Evolutionary conservation across 2,797 vertebrate genomes (phyloP).

Genomic region (Clangula hyemalis): DNA sequence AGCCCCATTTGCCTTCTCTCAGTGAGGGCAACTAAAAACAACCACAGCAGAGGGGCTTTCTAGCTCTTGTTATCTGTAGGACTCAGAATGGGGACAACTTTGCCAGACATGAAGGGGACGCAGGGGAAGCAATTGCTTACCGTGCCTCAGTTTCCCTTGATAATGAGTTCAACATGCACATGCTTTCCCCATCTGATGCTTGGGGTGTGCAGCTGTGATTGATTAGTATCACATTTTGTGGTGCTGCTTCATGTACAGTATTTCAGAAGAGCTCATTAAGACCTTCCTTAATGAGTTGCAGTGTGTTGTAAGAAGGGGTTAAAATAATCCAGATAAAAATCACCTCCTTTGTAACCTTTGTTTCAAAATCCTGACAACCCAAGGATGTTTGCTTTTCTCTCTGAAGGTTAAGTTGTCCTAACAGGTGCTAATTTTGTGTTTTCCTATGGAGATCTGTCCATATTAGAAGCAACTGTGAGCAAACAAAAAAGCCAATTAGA

Average conservation of each 20-base stretch:
- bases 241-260: not conserved
- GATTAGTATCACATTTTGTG: not conserved
- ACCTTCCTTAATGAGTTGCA: not conserved
- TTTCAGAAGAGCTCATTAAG: not conserved
- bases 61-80: not conserved
- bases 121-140: not conserved
- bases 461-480: slow-evolving; percentile 74
- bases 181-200: not conserved
- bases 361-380: slow-evolving; percentile 62
- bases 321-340: slow-evolving; percentile 35
- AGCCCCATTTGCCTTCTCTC: not conserved
- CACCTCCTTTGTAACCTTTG: slow-evolving; percentile 54
- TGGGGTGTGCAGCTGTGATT: not conserved
- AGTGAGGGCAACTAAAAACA: not conserved
- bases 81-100: not conserved
- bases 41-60: not conserved
- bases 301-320: slow-evolving; percentile 46
- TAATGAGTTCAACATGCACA: fast-evolving
- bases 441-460: slow-evolving; percentile 76
- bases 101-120: not conserved
- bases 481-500: slow-evolving; percentile 72
- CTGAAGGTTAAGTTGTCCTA: slow-evolving; percentile 77
- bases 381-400: slow-evolving; percentile 73
- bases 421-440: slow-evolving; percentile 81
- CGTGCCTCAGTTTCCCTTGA: not conserved